These are phyloP conservation scores for Heterodera filipjevi DNA, from an alignment of 2,888 invertebrate species.

Conservation along the genomic window DNA sequence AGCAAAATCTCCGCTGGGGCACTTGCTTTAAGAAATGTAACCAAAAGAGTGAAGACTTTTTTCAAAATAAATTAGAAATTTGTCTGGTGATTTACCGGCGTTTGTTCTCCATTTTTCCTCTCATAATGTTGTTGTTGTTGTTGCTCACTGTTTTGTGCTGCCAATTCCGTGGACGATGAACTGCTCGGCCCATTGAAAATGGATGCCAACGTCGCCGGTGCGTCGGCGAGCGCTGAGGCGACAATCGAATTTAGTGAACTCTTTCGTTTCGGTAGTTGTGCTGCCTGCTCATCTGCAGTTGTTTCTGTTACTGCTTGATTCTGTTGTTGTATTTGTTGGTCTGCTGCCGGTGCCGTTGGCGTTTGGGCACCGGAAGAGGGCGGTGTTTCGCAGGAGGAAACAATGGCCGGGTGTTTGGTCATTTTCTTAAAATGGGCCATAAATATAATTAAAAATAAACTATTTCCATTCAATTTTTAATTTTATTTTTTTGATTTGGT, in stretches of 20 bases:
- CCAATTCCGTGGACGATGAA: background rate
- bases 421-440: background rate
- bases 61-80: no score
- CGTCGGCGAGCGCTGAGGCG: slow-evolving; percentile 23
- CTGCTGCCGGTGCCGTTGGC: background rate
- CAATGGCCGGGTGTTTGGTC: slow-evolving; percentile 2
- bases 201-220: slow-evolving; percentile 22
- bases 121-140: background rate
- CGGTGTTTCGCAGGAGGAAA: slow-evolving; percentile 1
- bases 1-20: no score
- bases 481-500: background rate
- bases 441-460: background rate
- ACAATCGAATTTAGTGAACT: slow-evolving; percentile 29
- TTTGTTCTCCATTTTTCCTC: background rate
- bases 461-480: background rate
- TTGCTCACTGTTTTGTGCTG: background rate
- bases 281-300: background rate
- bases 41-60: no score
- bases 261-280: slow-evolving; percentile 24
- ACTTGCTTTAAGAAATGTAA: no score
- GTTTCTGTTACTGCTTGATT: background rate
- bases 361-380: background rate
- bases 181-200: slow-evolving; percentile 15
- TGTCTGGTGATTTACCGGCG: no score
- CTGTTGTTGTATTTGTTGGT: background rate